Evolutionary conservation across 1,140 invertebrate species (phyloP).

Genomic region (Halyomorpha halys): DNA sequence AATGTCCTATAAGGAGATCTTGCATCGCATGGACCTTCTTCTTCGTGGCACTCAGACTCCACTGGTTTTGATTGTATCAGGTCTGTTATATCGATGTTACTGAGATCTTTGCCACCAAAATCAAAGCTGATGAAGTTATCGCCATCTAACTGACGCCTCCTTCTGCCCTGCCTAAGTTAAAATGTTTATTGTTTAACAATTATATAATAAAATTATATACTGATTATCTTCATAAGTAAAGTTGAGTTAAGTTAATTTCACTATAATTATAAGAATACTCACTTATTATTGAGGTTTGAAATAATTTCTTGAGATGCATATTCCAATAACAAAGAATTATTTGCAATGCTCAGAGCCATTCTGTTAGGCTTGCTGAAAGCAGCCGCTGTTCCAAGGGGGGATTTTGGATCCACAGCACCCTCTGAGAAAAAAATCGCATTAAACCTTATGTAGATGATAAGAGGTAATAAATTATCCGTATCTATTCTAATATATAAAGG

Average conservation of each 20-base stretch:
- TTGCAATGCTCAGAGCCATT: slow-evolving; percentile 67
- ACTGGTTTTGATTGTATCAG: slow-evolving; percentile 41
- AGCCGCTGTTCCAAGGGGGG: slow-evolving; percentile 71
- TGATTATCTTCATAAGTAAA: background rate
- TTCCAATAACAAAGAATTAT: slow-evolving; percentile 78
- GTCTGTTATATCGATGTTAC: slow-evolving; percentile 59
- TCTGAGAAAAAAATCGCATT: slow-evolving; percentile 41
- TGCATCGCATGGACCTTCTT: slow-evolving; percentile 60
- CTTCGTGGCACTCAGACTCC: slow-evolving; percentile 41
- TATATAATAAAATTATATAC: background rate
- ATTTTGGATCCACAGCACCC: slow-evolving; percentile 69
- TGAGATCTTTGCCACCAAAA: slow-evolving; percentile 34
- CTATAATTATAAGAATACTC: background rate
- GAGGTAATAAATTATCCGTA: no score
- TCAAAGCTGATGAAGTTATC: slow-evolving; percentile 51
- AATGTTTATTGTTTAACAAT: background rate
- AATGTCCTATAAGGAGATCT: slow-evolving; percentile 67
- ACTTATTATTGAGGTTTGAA: slow-evolving; percentile 51
- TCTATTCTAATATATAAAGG: no score
- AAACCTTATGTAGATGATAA: no score
- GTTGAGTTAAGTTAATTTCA: no score
- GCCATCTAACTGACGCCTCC: slow-evolving; percentile 57
- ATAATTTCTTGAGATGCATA: slow-evolving; percentile 75
- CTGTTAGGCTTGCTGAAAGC: slow-evolving; percentile 80
- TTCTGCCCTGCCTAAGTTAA: slow-evolving; percentile 29